A percentile compares a stretch with the other conserved stretches of the same genome.
Evolutionary conservation across 1,140 invertebrate species (phyloP).

Genomic region (Batillaria attramentaria): DNA sequence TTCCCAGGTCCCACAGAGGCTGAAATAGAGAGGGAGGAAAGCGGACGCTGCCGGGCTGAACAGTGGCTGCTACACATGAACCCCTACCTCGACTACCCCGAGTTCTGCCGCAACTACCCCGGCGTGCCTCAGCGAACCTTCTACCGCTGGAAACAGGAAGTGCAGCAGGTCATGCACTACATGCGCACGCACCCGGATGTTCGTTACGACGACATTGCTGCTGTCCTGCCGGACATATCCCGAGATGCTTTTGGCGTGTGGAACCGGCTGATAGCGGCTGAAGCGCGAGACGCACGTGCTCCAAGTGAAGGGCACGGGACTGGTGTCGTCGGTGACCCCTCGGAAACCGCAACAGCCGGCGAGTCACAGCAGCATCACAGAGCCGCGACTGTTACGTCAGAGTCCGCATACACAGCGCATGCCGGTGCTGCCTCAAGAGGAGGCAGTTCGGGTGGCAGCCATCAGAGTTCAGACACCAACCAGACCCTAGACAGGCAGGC

Average conservation of each 20-base stretch:
- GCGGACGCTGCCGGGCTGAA: conserved; percentile 26
- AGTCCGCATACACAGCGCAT: no score
- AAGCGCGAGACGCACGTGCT: no score
- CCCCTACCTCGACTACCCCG: conserved; percentile 43
- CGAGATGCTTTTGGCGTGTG: conserved; percentile 32
- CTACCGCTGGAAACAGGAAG: conserved; percentile 45
- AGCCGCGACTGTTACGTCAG: no score
- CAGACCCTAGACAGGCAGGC: no score
- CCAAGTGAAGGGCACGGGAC: no score
- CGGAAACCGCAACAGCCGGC: no score
- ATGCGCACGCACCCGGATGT: conserved; percentile 35
- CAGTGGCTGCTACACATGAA: conserved; percentile 41
- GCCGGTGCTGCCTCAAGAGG: no score
- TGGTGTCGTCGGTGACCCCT: no score
- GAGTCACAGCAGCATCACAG: no score
- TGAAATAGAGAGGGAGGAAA: neutral
- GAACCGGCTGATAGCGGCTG: conserved; percentile 13
- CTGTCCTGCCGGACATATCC: conserved; percentile 28
- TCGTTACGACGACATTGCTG: conserved; percentile 31
- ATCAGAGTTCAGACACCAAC: no score
- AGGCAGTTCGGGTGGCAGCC: no score
- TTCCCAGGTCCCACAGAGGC: no score
- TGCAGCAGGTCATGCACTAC: conserved; percentile 41
- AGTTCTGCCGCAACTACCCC: conserved; percentile 38
- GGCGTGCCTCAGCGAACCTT: conserved; percentile 37